Percentiles rank a stretch among this genome's conserved stretches.
phyloP scores from a whole-genome alignment of 53 echinoderm and acorn worm genomes.

The Antedon mediterranea region DNA sequence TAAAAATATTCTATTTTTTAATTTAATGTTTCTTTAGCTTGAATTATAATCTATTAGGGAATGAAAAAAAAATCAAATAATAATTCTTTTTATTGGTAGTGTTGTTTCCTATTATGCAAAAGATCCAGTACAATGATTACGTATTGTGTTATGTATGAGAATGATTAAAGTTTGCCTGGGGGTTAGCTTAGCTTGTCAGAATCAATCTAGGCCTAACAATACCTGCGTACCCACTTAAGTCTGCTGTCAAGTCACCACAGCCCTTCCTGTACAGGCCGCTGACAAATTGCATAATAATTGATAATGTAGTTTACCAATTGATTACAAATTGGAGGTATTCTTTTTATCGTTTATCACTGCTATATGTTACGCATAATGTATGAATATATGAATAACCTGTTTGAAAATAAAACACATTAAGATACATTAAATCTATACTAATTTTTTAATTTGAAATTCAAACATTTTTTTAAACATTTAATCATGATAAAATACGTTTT shows the following conservation, averaged over 20 bases:
- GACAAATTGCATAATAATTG: slow-evolving; percentile 1
- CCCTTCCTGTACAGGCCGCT: not conserved
- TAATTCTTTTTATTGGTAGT: not conserved
- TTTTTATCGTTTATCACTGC: not conserved
- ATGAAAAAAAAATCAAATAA: not conserved
- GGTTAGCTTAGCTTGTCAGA: not conserved
- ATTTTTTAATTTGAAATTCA: not conserved
- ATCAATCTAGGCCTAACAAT: not conserved
- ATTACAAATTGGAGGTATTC: not conserved
- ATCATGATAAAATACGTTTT: not conserved
- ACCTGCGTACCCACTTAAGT: not conserved
- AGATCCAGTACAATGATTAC: not conserved
- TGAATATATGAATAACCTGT: not conserved
- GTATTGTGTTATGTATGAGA: not conserved
- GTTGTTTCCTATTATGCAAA: not conserved
- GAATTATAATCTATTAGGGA: not conserved
- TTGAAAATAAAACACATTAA: not conserved
- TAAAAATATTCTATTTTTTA: not conserved
- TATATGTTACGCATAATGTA: not conserved
- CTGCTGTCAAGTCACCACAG: not conserved
- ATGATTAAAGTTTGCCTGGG: not conserved
- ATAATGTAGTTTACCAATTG: not conserved
- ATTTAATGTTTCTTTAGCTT: not conserved
- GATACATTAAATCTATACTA: not conserved
- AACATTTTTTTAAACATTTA: not conserved